These are phyloP conservation scores for Neotoma lepida DNA, from an alignment of 2,113 vertebrate genomes.

Conservation along the genomic window DNA sequence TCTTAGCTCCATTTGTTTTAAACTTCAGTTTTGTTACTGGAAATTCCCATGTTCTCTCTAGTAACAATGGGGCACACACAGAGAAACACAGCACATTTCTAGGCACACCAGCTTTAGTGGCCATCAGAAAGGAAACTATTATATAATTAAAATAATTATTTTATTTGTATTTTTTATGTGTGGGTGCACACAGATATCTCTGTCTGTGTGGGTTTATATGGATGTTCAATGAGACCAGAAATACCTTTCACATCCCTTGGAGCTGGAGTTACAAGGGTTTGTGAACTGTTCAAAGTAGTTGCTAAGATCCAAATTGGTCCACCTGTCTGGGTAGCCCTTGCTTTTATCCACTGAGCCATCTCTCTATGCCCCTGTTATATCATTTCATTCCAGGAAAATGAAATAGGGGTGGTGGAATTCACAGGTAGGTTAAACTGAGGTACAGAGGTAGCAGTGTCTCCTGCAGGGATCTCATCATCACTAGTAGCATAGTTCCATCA, in stretches of 20 bases:
- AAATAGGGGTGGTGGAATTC: background rate
- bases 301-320: background rate
- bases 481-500: background rate
- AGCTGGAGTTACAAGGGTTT: background rate
- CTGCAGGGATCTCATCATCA: background rate
- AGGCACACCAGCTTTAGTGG: background rate
- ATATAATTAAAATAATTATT: too few species aligned
- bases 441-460: background rate
- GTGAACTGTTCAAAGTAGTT: background rate
- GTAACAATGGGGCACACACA: background rate
- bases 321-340: background rate
- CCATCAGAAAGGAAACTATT: background rate
- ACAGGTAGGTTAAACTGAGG: slow-evolving; percentile 17
- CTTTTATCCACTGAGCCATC: too few species aligned
- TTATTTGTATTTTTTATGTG: background rate
- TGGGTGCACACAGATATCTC: background rate
- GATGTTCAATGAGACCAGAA: background rate
- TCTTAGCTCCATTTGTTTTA: background rate
- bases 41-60: background rate
- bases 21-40: background rate
- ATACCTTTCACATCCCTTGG: too few species aligned
- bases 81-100: background rate
- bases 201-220: background rate
- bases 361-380: background rate
- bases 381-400: background rate